These are phyloP conservation scores for Melieria crassipennis DNA, from an alignment of 2,888 invertebrate genomes.

Conservation along the genomic window DNA sequence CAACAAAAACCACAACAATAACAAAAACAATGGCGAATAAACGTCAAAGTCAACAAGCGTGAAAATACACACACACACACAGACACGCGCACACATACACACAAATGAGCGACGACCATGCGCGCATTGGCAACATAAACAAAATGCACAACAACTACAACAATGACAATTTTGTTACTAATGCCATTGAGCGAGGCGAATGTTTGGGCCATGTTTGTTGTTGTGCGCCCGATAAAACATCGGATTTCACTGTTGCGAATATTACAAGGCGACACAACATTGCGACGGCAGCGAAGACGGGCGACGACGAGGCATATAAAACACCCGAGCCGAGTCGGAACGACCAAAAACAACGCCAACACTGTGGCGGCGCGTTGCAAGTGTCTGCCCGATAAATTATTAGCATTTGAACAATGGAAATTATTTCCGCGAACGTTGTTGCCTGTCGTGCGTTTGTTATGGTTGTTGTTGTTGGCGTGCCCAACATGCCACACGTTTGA, in stretches of 20 bases:
- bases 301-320: background rate
- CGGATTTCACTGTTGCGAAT: no score
- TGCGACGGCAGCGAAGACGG: background rate
- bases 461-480: no score
- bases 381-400: slow-evolving; percentile 62
- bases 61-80: background rate
- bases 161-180: slow-evolving; percentile 10
- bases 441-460: no score
- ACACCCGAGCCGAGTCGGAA: slow-evolving; percentile 1
- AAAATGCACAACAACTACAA: slow-evolving; percentile 2
- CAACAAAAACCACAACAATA: background rate
- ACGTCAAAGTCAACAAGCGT: slow-evolving; percentile 4
- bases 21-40: slow-evolving; percentile 5
- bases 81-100: background rate
- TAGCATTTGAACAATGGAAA: slow-evolving; percentile 61
- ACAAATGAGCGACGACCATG: background rate
- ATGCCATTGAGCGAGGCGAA: no score
- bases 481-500: no score
- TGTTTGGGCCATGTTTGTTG: no score
- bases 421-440: slow-evolving; percentile 48
- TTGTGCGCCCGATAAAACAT: no score
- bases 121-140: background rate
- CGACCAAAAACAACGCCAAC: background rate
- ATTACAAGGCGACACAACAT: no score
- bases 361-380: slow-evolving; percentile 37